phyloP scores from a whole-genome alignment of 2,888 invertebrate species.

The Ochropleura leucogaster region DNA sequence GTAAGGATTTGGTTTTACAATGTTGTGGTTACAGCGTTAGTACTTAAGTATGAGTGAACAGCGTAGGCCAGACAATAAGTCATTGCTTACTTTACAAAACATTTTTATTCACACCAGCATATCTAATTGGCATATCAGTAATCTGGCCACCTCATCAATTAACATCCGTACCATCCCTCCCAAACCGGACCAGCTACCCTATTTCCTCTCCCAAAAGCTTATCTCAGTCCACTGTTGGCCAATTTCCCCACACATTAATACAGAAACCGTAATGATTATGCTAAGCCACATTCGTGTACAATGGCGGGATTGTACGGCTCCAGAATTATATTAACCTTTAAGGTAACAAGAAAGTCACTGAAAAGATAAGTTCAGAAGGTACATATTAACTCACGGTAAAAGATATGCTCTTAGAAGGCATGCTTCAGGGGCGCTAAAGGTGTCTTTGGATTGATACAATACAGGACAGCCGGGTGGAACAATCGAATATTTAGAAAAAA shows the following conservation, averaged over 20 bases:
- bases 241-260: constrained; percentile 36
- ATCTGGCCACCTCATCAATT: constrained; percentile 2
- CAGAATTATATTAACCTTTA: constrained; percentile 45
- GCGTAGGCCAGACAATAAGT: too few species aligned
- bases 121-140: background rate
- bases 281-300: constrained; percentile 36
- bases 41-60: too few species aligned
- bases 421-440: background rate
- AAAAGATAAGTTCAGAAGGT: background rate
- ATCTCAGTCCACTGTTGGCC: constrained; percentile 33
- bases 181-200: background rate
- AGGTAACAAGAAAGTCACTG: constrained; percentile 11
- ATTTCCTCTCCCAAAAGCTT: constrained; percentile 31
- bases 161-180: constrained; percentile 5
- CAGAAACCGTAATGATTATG: constrained; percentile 38
- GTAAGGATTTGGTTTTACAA: too few species aligned
- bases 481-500: background rate
- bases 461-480: background rate
- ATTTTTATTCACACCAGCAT: background rate
- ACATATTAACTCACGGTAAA: background rate
- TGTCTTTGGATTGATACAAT: background rate
- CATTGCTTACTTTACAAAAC: background rate
- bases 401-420: background rate
- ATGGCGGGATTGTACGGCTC: constrained; percentile 8
- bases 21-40: too few species aligned